Percentiles rank a stretch among this genome's conserved stretches.
phyloP scores from a whole-genome alignment of 2,888 invertebrate genomes.

The Drosophila flavopinicola region DNA sequence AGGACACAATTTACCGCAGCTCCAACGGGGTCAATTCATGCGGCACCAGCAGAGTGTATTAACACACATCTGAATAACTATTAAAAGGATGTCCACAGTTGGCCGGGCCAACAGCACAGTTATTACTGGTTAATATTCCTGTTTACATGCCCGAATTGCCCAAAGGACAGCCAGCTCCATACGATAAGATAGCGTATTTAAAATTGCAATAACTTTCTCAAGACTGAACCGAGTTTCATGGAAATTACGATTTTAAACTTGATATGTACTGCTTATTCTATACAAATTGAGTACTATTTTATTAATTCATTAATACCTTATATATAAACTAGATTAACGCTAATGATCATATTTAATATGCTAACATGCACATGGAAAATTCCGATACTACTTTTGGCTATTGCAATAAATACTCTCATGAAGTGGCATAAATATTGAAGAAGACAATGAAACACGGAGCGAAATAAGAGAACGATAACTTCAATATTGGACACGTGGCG shows the following conservation, averaged over 20 bases:
- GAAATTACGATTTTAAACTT: too few relatives aligned
- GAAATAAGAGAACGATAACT: background rate
- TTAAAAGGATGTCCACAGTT: conserved; percentile 22
- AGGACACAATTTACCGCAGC: conserved; percentile 19
- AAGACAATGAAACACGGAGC: conserved; percentile 8
- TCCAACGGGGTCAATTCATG: conserved; percentile 33
- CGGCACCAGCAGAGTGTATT: conserved; percentile 45
- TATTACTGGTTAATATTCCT: conserved; percentile 17
- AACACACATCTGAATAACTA: conserved; percentile 43
- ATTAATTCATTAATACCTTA: background rate
- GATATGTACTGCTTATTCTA: background rate
- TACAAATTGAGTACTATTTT: background rate
- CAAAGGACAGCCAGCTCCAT: background rate
- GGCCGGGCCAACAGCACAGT: conserved; percentile 1
- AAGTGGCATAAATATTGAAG: conserved; percentile 31
- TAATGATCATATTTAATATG: conserved; percentile 1
- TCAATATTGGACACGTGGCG: conserved; percentile 55
- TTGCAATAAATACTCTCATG: conserved; percentile 24
- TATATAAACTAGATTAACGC: background rate
- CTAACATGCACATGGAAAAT: conserved; percentile 16
- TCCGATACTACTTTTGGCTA: conserved; percentile 9
- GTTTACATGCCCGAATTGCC: conserved; percentile 5
- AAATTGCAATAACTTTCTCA: too few relatives aligned
- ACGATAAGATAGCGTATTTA: background rate
- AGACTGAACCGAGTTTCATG: too few relatives aligned